phyloP scores from a whole-genome alignment of 53 echinoderm and acorn worm species.

The Zoroaster sp. region DNA sequence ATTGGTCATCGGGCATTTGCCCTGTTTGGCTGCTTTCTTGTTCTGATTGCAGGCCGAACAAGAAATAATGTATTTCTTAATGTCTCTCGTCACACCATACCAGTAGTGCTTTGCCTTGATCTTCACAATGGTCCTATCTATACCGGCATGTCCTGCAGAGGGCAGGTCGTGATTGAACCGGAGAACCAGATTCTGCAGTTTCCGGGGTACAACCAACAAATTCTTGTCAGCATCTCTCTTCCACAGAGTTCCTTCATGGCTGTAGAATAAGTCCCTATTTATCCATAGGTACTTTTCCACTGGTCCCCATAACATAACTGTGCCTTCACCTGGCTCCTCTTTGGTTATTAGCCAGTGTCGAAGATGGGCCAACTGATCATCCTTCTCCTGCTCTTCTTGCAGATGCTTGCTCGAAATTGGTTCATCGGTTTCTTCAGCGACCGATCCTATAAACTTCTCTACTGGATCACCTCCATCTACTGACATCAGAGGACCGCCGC shows the following conservation, averaged over 20 bases:
- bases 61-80: neutral
- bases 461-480: neutral
- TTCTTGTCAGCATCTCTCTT: neutral
- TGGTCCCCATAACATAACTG: conserved; percentile 37
- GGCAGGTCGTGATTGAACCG: conserved; percentile 35
- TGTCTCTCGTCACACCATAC: conserved; percentile 34
- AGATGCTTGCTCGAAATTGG: neutral
- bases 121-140: neutral
- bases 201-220: conserved; percentile 5
- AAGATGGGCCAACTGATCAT: conserved; percentile 3
- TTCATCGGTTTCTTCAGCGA: neutral
- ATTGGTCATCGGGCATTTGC: conserved; percentile 10
- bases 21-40: conserved; percentile 36
- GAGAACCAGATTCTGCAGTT: neutral
- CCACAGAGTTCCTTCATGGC: conserved; percentile 26
- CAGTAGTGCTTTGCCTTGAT: conserved; percentile 11
- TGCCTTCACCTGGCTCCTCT: conserved; percentile 9
- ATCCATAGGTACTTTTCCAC: conserved; percentile 36
- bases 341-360: neutral
- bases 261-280: neutral
- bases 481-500: neutral
- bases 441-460: neutral
- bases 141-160: conserved; percentile 46
- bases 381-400: conserved; percentile 16
- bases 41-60: conserved; percentile 9